These are phyloP conservation scores for Patella ulyssiponensis DNA, from an alignment of 2,888 invertebrate species.

Conservation along the genomic window DNA sequence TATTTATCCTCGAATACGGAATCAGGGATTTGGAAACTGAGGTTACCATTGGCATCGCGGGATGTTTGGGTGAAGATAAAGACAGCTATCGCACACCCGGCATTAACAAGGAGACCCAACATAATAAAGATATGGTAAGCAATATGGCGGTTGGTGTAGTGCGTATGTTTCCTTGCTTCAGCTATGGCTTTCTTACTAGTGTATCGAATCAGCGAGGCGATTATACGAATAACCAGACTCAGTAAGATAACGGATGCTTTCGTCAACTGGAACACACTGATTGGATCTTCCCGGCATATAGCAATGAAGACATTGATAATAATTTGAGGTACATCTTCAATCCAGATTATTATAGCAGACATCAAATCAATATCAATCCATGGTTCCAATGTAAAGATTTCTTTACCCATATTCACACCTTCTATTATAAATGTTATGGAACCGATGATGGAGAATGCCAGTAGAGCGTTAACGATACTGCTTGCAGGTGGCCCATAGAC, in stretches of 20 bases:
- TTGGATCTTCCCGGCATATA: slow-evolving; percentile 55
- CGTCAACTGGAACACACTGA: slow-evolving; percentile 54
- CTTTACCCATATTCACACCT: slow-evolving; percentile 35
- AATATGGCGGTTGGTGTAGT: slow-evolving; percentile 46
- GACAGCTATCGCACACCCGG: slow-evolving; percentile 48
- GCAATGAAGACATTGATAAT: slow-evolving; percentile 48
- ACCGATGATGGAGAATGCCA: slow-evolving; percentile 50
- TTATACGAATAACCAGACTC: slow-evolving; percentile 49
- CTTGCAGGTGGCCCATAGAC: slow-evolving; percentile 51
- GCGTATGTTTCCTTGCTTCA: slow-evolving; percentile 35
- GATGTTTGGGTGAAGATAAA: slow-evolving; percentile 60
- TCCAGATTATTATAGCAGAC: slow-evolving; percentile 48
- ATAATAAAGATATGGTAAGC: slow-evolving; percentile 53
- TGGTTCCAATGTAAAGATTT: slow-evolving; percentile 37
- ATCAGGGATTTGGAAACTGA: slow-evolving; percentile 56
- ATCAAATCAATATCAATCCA: slow-evolving; percentile 47
- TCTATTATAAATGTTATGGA: slow-evolving; percentile 43
- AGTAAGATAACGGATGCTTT: slow-evolving; percentile 54
- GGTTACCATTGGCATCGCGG: slow-evolving; percentile 46
- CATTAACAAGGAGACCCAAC: slow-evolving; percentile 52
- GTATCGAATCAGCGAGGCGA: slow-evolving; percentile 47
- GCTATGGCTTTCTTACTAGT: slow-evolving; percentile 38
- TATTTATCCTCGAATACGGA: slow-evolving; percentile 51
- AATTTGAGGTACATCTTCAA: slow-evolving; percentile 49
- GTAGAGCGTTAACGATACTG: slow-evolving; percentile 33